Base-by-base conservation (phyloP, 2,113 vertebrate genomes). In the Hydropotes inermis region DNA sequence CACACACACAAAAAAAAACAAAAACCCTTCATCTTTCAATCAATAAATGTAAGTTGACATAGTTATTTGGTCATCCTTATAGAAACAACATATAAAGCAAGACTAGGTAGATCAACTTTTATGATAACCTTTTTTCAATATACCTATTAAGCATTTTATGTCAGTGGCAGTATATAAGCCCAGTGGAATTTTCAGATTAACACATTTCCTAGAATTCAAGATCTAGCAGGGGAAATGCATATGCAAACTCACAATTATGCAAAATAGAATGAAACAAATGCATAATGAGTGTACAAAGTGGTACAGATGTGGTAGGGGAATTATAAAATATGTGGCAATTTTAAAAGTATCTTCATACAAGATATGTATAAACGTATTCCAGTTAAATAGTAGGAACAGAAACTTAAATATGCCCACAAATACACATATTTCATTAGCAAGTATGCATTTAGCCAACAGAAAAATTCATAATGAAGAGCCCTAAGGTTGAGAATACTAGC, bases 21-120 rank as follows among this genome's bases (percentile, higher is more conserved):
- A 64, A 19, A 28, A 2, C 6, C 0, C 1, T 70, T 27, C 60
- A 0, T 64, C 16, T 61, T 17, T 3, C 27, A 64, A 64, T 15
- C 2, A 87, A 30, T 21, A 57, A 64, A 86, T 60, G 58, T 47
- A 43, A 27, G 6, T 50, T 93, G 19, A 5, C 74, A 33, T 70
- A 76, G 64, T 64, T 81, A 23, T 13, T 89, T 85, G 54, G 4
- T 57, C 1, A 6, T 64, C 14, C 5, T 58, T 82, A 25, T 6
- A 43, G 27, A 58, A 50, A 58, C 30, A 79, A 39, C 57, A 52
- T 33, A 33, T 43, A 78, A 87, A 91, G 47, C 12, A 54, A 57
- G 67, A 85, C 12, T 6, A 23, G 1, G 17, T 36, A 67, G 30
- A 6, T 16, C 6, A 55, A 25, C 8, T 61, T 54, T 94, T 23